Conservation (phyloP, 2,797 vertebrate species). For the Acrossocheilus wenchowensis region DNA sequence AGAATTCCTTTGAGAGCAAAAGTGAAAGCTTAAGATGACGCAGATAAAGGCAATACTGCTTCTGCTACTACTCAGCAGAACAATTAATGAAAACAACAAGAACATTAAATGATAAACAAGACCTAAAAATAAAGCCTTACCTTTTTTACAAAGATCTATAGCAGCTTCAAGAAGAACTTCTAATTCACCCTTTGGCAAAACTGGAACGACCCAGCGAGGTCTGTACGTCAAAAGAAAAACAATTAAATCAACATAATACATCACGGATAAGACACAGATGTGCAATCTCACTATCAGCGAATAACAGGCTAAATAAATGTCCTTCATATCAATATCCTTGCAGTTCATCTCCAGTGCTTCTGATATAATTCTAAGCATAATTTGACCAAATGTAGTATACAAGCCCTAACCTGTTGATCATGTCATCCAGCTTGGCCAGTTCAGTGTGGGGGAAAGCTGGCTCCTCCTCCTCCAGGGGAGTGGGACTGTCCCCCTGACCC, state of each 20-base stretch:
- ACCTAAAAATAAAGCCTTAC: conserved; percentile 70
- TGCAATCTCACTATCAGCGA: neutral
- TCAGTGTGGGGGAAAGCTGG: conserved; percentile 99
- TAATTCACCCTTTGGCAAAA: conserved; percentile 99
- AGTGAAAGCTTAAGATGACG: conserved; percentile 16
- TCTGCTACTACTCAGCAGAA: neutral
- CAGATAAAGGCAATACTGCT: conserved; percentile 7
- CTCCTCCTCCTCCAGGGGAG: conserved; percentile 97
- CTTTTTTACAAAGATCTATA: conserved; percentile 99
- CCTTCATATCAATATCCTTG: neutral
- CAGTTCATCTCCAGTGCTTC: neutral
- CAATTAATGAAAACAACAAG: neutral
- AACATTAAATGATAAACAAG: neutral
- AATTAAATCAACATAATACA: neutral
- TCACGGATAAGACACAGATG: neutral
- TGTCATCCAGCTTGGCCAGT: conserved; percentile 99
- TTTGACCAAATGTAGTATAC: neutral
- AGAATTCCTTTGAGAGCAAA: neutral
- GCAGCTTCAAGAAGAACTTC: conserved; percentile 99
- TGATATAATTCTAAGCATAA: neutral
- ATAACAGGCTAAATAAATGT: conserved; percentile 3
- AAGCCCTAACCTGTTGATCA: conserved; percentile 97
- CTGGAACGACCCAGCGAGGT: conserved; percentile 99
- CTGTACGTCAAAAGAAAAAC: conserved; percentile 68
- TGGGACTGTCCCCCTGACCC: conserved; percentile 88